Evolutionary conservation across 2,888 invertebrate species (phyloP), one percentile per base, ranked within the genome.

Genomic region (Volucella bombylans): DNA sequence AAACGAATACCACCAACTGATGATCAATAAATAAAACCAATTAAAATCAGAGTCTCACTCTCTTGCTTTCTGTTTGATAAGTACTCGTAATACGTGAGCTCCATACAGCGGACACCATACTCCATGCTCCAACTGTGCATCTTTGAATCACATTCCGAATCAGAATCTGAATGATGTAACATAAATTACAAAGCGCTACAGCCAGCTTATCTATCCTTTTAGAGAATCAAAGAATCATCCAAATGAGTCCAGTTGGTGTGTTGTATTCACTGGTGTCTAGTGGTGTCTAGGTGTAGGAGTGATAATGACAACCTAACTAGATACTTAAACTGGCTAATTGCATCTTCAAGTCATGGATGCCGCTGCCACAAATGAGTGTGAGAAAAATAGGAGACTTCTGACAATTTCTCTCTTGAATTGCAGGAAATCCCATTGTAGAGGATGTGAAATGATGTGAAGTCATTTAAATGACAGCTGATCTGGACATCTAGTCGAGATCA

Each of bases 111-210:
- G n/a, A n/a, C 18, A 1, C 18, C 18, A 18, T 18, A 1, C 18
- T 18, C 18, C 18, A 73, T 73, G 49, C 67, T 73, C 77, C 54
- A 41, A n/a, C n/a, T n/a, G 69, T 64, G 45, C 81, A 61, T 62
- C 62, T 57, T 18, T 18, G 1, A 18, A 18, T 18, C 18, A 18
- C 1, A 18, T 18, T 18, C 18, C 18, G 18, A 18, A 18, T 18
- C 18, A 18, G 18, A 18, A 18, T 18, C 18, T 18, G 18, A 45
- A 64, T 72, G 82, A 77, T 76, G 76, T 45, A 62, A 81, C 81
- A 69, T 74, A 68, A 81, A 69, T 81, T 74, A 73, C 8, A 50
- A 14, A 18, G 45, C 41, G 52, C 39, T 41, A 14, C 52, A 23
- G n/a, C 50, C 38, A 52, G 11, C 45, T 14, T 67, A 45, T 45